Conservation (phyloP, 2,113 vertebrate genomes). For the Lates calcarifer region DNA sequence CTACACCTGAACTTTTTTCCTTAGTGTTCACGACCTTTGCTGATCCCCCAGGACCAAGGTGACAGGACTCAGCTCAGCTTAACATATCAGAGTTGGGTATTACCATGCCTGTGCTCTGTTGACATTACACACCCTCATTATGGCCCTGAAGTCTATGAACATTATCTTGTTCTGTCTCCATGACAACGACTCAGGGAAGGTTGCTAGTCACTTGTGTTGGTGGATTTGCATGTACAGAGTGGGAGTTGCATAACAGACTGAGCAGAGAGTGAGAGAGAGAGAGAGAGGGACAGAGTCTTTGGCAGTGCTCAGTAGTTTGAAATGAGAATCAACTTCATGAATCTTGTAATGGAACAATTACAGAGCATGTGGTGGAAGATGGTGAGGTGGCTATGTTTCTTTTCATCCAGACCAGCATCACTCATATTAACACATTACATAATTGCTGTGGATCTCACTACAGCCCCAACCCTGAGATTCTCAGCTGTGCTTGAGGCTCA, state of each 20-base stretch:
- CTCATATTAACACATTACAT: constrained; percentile 65
- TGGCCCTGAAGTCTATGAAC: constrained; percentile 63
- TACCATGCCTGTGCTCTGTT: constrained; percentile 64
- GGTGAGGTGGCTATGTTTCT: constrained; percentile 42
- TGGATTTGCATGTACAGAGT: constrained; percentile 80
- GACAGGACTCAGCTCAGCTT: constrained; percentile 46
- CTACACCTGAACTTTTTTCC: constrained; percentile 66
- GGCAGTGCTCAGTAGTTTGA: constrained; percentile 48
- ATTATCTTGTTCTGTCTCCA: constrained; percentile 76
- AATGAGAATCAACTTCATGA: constrained; percentile 59
- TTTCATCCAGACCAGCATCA: constrained; percentile 47
- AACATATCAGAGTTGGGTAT: constrained; percentile 41
- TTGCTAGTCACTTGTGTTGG: constrained; percentile 76
- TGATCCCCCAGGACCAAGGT: constrained; percentile 22
- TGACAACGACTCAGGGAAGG: constrained; percentile 65
- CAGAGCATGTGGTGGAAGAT: constrained; percentile 38
- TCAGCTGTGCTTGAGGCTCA: constrained; percentile 57
- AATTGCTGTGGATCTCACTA: constrained; percentile 49
- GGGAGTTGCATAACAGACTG: constrained; percentile 79
- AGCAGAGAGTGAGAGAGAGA: constrained; percentile 41
- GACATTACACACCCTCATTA: constrained; percentile 71
- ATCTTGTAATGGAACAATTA: constrained; percentile 66
- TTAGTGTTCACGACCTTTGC: background rate
- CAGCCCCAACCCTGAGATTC: constrained; percentile 44
- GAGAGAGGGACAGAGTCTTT: constrained; percentile 24